phyloP scores from a whole-genome alignment of 1,140 invertebrate genomes.

The Antheraea mylitta region DNA sequence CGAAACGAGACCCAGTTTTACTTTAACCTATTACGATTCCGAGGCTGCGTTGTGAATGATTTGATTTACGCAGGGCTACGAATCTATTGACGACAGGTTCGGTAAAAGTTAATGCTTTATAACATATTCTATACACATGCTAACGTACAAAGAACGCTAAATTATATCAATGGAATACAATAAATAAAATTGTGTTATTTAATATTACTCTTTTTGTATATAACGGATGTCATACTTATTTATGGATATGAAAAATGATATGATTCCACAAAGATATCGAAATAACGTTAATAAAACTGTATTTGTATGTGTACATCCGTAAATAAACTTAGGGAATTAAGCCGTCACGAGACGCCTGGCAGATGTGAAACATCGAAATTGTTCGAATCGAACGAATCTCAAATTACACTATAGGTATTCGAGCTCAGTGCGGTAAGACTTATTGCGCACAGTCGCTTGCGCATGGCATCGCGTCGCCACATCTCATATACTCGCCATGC shows the following conservation, averaged over 20 bases:
- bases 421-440: too few relatives aligned
- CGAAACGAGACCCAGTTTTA: conserved; percentile 41
- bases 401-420: too few relatives aligned
- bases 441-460: too few relatives aligned
- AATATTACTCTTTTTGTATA: not conserved
- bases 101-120: not conserved
- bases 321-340: too few relatives aligned
- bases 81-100: conserved; percentile 12
- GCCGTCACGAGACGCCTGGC: too few relatives aligned
- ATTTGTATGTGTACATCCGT: too few relatives aligned
- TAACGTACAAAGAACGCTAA: not conserved
- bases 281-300: too few relatives aligned
- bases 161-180: not conserved
- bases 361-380: too few relatives aligned
- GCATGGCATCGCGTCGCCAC: too few relatives aligned
- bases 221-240: not conserved
- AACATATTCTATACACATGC: not conserved
- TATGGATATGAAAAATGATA: not conserved
- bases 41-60: conserved; percentile 21
- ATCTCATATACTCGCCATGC: too few relatives aligned
- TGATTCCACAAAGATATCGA: not conserved
- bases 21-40: conserved; percentile 28
- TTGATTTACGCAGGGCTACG: conserved; percentile 31
- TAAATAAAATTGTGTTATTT: not conserved
- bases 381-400: too few relatives aligned